Conservation (phyloP, 1,140 invertebrate species). For the Lysiphlebus fabarum region DNA sequence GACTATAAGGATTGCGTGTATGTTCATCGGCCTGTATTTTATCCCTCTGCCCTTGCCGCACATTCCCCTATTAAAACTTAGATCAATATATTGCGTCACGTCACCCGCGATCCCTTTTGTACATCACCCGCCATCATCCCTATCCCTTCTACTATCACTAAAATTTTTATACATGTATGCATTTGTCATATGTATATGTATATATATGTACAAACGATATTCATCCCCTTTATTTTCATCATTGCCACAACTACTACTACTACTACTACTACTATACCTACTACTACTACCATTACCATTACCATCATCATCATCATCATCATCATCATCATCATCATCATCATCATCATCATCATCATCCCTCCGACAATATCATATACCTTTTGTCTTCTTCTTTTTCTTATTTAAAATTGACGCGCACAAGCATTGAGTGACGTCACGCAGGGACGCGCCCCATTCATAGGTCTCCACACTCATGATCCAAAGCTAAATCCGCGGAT, state of each 20-base stretch:
- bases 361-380: constrained; percentile 5
- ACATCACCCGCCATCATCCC: constrained; percentile 25
- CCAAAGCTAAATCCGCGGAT: constrained; percentile 25
- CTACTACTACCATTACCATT: constrained; percentile 24
- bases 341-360: not conserved
- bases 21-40: constrained; percentile 35
- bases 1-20: constrained; percentile 16
- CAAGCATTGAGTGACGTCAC: constrained; percentile 43
- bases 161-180: no score
- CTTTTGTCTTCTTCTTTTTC: not conserved
- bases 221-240: constrained; percentile 5
- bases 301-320: constrained; percentile 25
- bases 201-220: constrained; percentile 1
- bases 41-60: constrained; percentile 22
- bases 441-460: constrained; percentile 51
- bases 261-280: constrained; percentile 8
- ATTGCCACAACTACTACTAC: not conserved
- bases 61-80: constrained; percentile 39
- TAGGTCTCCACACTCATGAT: constrained; percentile 35
- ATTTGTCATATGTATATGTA: no score
- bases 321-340: constrained; percentile 16
- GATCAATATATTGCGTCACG: constrained; percentile 54
- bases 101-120: constrained; percentile 33
- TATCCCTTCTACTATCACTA: constrained; percentile 1
- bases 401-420: constrained; percentile 20